Conservation (phyloP, 2,888 invertebrate species). For the Meteorus cinctellus region DNA sequence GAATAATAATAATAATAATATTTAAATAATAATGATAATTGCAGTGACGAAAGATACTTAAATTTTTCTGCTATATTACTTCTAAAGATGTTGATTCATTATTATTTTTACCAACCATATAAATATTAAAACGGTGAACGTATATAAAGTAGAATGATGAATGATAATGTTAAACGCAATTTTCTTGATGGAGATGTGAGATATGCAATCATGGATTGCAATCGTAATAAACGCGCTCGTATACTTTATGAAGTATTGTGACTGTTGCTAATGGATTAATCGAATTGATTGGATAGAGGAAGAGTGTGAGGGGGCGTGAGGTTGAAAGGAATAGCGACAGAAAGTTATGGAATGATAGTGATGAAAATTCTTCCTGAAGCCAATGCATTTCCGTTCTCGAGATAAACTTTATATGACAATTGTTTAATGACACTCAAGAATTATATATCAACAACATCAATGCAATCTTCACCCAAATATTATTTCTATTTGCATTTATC, state of each 20-base stretch:
- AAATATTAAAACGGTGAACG: neutral
- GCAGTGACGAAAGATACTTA: neutral
- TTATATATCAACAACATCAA: neutral
- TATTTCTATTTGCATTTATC: neutral
- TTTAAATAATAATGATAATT: neutral
- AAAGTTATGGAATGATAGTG: neutral
- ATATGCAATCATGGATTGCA: conserved; percentile 8
- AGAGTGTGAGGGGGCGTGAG: neutral
- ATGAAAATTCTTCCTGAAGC: neutral
- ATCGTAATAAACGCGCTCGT: conserved; percentile 21
- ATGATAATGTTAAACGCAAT: neutral
- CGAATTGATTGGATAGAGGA: conserved; percentile 25
- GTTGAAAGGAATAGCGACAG: neutral
- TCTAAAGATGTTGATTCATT: neutral
- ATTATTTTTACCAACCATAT: neutral
- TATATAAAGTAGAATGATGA: neutral
- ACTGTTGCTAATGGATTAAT: conserved; percentile 18
- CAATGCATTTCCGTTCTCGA: neutral
- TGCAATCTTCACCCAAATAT: conserved; percentile 12
- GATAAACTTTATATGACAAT: conserved; percentile 3
- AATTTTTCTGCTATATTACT: neutral
- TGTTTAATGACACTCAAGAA: neutral
- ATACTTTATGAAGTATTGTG: conserved; percentile 5
- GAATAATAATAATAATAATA: neutral
- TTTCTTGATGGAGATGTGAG: neutral